These are phyloP conservation scores for Sylvicola fuscatus DNA, from an alignment of 2,888 invertebrate species.

Conservation along the genomic window DNA sequence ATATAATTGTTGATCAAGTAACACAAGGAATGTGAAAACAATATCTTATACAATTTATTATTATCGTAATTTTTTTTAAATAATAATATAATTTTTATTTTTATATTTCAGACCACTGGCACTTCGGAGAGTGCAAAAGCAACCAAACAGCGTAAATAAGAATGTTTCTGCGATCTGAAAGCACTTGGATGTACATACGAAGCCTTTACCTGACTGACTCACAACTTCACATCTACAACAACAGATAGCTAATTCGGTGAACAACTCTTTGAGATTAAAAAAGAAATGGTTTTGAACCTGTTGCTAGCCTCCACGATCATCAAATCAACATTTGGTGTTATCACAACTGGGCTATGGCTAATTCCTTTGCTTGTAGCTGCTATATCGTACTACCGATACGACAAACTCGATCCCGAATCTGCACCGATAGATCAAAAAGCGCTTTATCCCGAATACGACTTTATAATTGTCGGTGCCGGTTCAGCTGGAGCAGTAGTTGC, in stretches of 20 bases:
- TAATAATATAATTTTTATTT: too few species aligned
- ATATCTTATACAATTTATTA: too few species aligned
- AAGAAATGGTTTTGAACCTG: constrained; percentile 48
- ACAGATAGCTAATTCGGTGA: neutral
- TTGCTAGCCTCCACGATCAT: constrained; percentile 57
- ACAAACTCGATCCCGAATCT: constrained; percentile 61
- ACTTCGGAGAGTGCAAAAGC: too few species aligned
- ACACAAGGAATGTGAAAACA: too few species aligned
- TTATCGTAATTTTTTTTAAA: too few species aligned
- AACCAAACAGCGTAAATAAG: too few species aligned
- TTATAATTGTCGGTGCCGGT: constrained; percentile 67
- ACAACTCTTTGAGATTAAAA: neutral
- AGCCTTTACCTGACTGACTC: too few species aligned
- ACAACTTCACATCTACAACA: neutral
- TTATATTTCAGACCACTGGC: too few species aligned
- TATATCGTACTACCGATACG: constrained; percentile 60
- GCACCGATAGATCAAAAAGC: constrained; percentile 47
- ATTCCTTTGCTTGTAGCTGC: constrained; percentile 67
- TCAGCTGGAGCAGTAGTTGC: constrained; percentile 82
- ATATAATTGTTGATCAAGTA: too few species aligned
- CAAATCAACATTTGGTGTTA: constrained; percentile 49
- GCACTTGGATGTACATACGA: too few species aligned
- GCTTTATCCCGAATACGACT: constrained; percentile 57
- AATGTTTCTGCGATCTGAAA: too few species aligned
- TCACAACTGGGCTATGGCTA: constrained; percentile 63